Base-by-base conservation (phyloP, 1,140 invertebrate genomes). In the Polypedilum vanderplanki region DNA sequence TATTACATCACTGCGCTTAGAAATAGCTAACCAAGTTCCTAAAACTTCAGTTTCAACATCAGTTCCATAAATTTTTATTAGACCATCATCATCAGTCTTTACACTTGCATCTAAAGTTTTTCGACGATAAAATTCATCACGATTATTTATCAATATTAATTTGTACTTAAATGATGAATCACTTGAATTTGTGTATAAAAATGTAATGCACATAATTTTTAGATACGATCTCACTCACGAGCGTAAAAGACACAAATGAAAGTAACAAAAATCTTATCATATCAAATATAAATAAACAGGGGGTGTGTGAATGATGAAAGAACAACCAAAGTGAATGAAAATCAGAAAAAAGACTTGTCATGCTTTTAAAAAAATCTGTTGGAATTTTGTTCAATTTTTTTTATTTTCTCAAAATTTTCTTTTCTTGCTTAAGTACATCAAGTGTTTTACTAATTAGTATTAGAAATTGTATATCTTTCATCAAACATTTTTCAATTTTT, bases 161-260 rank as follows among this genome's bases (percentile, higher is more conserved):
- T 70, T 70, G 17, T 70, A 70, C 8, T 70, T 70, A 20, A n/a
- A 10, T 9, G 17, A 18, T 18, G 65, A 70, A 20, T 70, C 20
- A 70, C 3, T 7, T 20, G 15, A 9, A 70, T 18, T 70, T 70
- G 20, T 18, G 18, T 70, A 70, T 18, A 70, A 22, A 22, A 70
- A 70, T 22, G 65, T 70, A 9, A 70, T 70, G 20, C 65, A 70
- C 65, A 70, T 70, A 20, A n/a, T 70, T 70, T 12, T 57, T 57
- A 57, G 24, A 33, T 33, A 33, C 24, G 24, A 33, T 3, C 5
- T 33, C 5, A 33, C 5, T 33, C 5, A 5, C 5, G 24, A 33
- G 5, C 24, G 24, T 33, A 3, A 33, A 33, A 33, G 24, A 33
- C 24, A 33, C 24, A 33, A 33, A 33, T 33, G 24, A 33, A 33